These are phyloP conservation scores for Anguilla marmorata DNA, from an alignment of 2,797 vertebrate genomes.

Conservation along the genomic window DNA sequence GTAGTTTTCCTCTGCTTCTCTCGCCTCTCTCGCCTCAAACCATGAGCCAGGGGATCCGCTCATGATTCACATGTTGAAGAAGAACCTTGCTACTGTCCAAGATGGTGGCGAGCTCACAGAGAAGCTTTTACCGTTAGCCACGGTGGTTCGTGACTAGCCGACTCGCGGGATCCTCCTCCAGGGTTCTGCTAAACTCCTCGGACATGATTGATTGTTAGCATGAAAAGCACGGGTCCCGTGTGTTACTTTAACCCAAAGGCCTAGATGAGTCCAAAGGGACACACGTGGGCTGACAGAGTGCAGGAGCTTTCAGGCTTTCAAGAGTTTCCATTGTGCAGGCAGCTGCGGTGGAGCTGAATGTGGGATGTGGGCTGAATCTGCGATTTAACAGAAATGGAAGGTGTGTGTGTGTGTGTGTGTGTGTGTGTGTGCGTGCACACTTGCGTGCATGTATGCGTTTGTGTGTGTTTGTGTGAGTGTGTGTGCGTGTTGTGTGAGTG, in stretches of 20 bases:
- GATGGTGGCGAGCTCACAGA: too few relatives aligned
- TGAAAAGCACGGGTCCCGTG: constrained; percentile 3
- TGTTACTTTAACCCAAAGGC: constrained; percentile 4
- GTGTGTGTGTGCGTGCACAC: background rate
- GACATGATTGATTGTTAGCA: background rate
- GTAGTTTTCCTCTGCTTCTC: background rate
- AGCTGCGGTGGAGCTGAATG: background rate
- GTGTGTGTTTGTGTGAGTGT: background rate
- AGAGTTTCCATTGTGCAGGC: background rate
- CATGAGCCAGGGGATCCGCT: background rate
- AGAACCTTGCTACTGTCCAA: background rate
- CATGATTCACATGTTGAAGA: background rate
- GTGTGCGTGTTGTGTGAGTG: background rate
- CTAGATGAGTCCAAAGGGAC: background rate
- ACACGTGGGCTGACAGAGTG: background rate
- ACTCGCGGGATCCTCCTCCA: background rate
- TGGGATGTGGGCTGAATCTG: background rate
- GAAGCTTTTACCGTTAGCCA: background rate
- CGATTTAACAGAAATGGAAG: background rate
- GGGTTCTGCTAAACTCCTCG: background rate
- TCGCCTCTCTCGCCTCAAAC: background rate
- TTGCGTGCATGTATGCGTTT: background rate
- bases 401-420: background rate
- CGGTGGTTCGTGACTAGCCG: background rate
- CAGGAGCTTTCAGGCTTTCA: background rate